These are phyloP conservation scores for Lindbergichthys nudifrons DNA, from an alignment of 2,797 vertebrate species.

Conservation along the genomic window DNA sequence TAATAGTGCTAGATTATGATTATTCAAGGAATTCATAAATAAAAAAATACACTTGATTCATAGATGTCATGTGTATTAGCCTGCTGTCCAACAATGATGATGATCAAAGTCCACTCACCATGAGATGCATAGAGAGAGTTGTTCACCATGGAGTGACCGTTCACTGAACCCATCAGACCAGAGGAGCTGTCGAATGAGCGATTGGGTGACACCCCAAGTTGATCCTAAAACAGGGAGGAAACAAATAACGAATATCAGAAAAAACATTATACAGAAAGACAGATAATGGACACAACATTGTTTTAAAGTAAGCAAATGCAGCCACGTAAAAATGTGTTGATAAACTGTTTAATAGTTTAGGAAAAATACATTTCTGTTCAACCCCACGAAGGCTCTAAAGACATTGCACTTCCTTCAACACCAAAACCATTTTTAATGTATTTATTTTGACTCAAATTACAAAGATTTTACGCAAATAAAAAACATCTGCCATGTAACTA, in stretches of 20 bases:
- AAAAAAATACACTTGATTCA: neutral
- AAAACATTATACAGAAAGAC: neutral
- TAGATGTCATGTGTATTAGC: neutral
- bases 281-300: fast-evolving
- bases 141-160: conserved; percentile 48
- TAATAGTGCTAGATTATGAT: neutral
- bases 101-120: conserved; percentile 56
- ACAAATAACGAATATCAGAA: neutral
- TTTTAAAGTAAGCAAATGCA: neutral
- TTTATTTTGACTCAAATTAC: no score
- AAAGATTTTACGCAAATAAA: no score
- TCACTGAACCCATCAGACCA: conserved; percentile 54
- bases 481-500: no score
- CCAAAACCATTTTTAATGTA: no score
- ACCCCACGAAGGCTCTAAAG: no score
- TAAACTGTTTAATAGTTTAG: neutral
- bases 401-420: no score
- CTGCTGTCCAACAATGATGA: neutral
- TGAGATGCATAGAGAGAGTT: conserved; percentile 57
- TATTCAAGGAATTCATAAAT: neutral
- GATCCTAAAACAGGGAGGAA: conserved; percentile 59
- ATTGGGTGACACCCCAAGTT: conserved; percentile 59
- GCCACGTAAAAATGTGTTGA: neutral
- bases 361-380: neutral
- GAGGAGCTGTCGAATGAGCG: conserved; percentile 74